Percentiles rank a stretch among this genome's conserved stretches.
Conservation (phyloP, 2,888 invertebrate species). For the Branchipolynoe longqiensis region DNA sequence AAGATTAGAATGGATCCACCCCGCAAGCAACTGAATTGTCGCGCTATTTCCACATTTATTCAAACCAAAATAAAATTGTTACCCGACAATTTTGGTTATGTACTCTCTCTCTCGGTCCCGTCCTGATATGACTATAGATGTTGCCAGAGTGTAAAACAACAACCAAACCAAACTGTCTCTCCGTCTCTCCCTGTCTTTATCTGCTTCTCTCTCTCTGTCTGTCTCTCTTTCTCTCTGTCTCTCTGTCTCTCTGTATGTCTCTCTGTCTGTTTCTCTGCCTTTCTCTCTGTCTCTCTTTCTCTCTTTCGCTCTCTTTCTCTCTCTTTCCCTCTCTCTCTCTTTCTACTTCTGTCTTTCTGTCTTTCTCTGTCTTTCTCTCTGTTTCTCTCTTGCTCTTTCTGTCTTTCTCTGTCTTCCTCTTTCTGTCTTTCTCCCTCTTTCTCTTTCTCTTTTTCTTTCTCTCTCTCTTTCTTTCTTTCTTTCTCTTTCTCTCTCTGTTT, state of each 20-base stretch:
- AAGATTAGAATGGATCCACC: too few relatives aligned
- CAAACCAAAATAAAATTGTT: too few relatives aligned
- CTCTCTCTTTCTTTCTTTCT: constrained; percentile 61
- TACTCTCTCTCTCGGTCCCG: too few relatives aligned
- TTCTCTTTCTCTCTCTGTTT: constrained; percentile 63
- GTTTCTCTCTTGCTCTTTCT: background rate
- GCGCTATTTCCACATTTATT: too few relatives aligned
- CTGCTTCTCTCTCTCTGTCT: background rate
- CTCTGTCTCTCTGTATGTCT: background rate
- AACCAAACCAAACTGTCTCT: background rate
- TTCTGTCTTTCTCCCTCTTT: background rate
- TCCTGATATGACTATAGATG: too few relatives aligned
- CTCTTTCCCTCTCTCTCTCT: background rate
- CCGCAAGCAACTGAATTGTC: too few relatives aligned
- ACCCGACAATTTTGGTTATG: too few relatives aligned
- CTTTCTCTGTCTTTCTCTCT: background rate
- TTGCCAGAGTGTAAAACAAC: too few relatives aligned
- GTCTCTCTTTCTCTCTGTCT: too few relatives aligned
- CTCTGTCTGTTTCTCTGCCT: background rate
- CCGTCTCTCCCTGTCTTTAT: background rate
- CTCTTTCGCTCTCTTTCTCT: constrained; percentile 20
- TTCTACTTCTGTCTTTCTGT: background rate
- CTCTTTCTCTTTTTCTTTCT: constrained; percentile 57
- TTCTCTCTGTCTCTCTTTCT: background rate
- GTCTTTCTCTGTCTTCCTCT: background rate